A percentile compares a stretch with the other conserved stretches of the same genome.
These are phyloP conservation scores for Lepus americanus DNA, from an alignment of 2,113 vertebrate genomes.

Conservation along the genomic window DNA sequence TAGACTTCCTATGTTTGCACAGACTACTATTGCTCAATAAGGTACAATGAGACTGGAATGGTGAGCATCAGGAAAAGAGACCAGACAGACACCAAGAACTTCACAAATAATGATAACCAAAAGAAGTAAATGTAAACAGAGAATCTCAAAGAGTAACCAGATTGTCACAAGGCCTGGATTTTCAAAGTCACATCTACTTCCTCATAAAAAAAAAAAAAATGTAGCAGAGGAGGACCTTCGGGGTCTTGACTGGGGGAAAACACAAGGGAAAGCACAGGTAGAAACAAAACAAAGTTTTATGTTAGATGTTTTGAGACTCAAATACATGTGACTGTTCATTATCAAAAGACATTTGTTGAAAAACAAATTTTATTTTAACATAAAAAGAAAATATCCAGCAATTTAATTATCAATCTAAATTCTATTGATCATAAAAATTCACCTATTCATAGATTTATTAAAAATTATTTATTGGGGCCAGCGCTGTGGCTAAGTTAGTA, in stretches of 20 bases:
- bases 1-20: not conserved
- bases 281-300: conserved; percentile 54
- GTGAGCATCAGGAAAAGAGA: not conserved
- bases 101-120: not conserved
- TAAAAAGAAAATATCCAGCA: conserved; percentile 14
- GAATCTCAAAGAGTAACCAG: conserved; percentile 2
- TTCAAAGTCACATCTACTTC: conserved; percentile 26
- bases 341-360: conserved; percentile 52
- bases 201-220: conserved; percentile 18
- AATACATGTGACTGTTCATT: not conserved
- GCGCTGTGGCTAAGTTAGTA: no score
- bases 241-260: not conserved
- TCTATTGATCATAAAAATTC: conserved; percentile 38
- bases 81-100: not conserved
- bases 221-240: not conserved
- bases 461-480: no score
- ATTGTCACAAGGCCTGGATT: conserved; percentile 11
- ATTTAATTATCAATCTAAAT: conserved; percentile 27
- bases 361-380: conserved; percentile 25
- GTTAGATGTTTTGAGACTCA: conserved; percentile 31
- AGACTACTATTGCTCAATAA: not conserved
- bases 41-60: not conserved
- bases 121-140: not conserved
- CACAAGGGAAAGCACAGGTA: conserved; percentile 2
- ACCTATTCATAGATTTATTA: not conserved